phyloP scores from a whole-genome alignment of 2,888 invertebrate species.

The Sialis lutaria region DNA sequence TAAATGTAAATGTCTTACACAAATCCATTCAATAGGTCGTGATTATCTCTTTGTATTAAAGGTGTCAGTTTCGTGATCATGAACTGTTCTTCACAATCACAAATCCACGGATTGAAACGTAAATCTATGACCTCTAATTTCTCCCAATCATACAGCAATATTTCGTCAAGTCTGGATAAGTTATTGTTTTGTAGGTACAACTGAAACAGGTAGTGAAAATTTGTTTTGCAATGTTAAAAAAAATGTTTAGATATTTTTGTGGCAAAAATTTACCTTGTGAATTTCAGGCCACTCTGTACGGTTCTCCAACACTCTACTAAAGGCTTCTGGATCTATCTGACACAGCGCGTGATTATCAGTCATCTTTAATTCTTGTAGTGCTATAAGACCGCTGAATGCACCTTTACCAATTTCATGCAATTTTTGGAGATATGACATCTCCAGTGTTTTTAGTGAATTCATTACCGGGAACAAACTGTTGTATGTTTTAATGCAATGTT shows the following conservation, averaged over 20 bases:
- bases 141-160: constrained; percentile 51
- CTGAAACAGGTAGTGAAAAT: too few relatives aligned
- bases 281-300: too few relatives aligned
- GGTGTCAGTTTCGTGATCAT: constrained; percentile 48
- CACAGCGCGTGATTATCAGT: constrained; percentile 43
- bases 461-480: constrained; percentile 45
- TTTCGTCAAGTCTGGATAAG: constrained; percentile 31
- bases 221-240: too few relatives aligned
- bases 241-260: too few relatives aligned
- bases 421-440: constrained; percentile 47
- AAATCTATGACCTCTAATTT: constrained; percentile 45
- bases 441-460: constrained; percentile 40
- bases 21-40: too few relatives aligned
- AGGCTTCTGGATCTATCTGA: constrained; percentile 39
- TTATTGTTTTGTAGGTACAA: constrained; percentile 3
- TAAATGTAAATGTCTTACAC: neutral
- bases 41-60: constrained; percentile 19
- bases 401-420: constrained; percentile 35
- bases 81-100: constrained; percentile 66
- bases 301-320: constrained; percentile 22
- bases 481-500: too few relatives aligned
- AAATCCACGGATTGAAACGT: constrained; percentile 56
- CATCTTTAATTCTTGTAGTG: constrained; percentile 38
- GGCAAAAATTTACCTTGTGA: too few relatives aligned
- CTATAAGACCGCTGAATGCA: constrained; percentile 36